Evolutionary conservation across 1,140 invertebrate genomes (phyloP), one percentile per base, ranked within the genome.

Genomic region (Elysia chlorotica): DNA sequence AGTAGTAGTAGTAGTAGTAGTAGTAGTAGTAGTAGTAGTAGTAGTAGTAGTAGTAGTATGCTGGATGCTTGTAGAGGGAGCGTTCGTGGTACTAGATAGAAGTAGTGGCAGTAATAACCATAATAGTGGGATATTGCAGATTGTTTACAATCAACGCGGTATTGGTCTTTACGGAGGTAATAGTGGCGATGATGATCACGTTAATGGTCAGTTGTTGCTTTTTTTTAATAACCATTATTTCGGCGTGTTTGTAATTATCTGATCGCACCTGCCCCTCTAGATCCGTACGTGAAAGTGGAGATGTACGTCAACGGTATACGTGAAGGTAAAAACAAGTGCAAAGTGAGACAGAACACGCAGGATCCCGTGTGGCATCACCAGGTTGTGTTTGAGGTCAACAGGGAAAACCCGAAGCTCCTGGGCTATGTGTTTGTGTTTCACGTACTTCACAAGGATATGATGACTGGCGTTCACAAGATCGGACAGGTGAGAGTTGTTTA

Each of bases 241-340:
- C n/a, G n/a, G n/a, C n/a, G n/a, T n/a, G 14, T 59, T 59, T 23
- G 41, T 6, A 66, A 33, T 38, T 66, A 19, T 53, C 48, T 23
- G 0, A 28, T 54, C n/a, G 3, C 14, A 5, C 19, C 48, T 54
- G 28, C 30, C 23, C 14, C 53, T 72, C 0, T 69, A 85, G 83
- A 85, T 78, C 83, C 83, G 0, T 85, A 85, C 54, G 82, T 85
- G 23, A 85, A 85, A 75, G 81, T 83, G 14, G 83, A 85, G 73
- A 85, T 85, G 83, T 85, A 83, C 41, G 81, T 85, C 14, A 85
- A 85, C 66, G 83, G 83, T 23, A 78, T 85, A 6, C 70, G 83
- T 21, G 81, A 83, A 66, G 79, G 80, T 19, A 85, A 85, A 71
- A 79, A 83, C 61, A 85, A 83, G 69, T 83, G 82, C 35, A 85